Conservation (phyloP, 2,888 invertebrate genomes). For the Aphodius sticticus region DNA sequence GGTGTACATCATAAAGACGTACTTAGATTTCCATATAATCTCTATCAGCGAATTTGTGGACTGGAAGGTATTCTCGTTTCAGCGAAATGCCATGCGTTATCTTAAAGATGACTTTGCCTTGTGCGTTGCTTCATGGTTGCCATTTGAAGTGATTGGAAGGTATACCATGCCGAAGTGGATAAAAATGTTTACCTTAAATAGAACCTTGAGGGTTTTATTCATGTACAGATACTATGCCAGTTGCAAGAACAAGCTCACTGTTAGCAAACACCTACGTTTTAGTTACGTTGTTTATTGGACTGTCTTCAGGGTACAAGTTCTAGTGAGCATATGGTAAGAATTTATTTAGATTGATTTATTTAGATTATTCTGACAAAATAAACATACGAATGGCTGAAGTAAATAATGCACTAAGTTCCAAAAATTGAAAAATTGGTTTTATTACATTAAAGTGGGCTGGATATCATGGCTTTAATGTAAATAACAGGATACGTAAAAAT, state of each 20-base stretch:
- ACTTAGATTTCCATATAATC: slow-evolving; percentile 31
- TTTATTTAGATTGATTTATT: not conserved
- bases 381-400: too few species aligned
- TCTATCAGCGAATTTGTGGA: slow-evolving; percentile 1
- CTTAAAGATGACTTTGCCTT: slow-evolving; percentile 28
- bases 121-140: slow-evolving; percentile 29
- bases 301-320: slow-evolving; percentile 30
- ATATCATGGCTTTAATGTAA: too few species aligned
- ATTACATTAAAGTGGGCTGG: too few species aligned
- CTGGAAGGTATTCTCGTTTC: slow-evolving; percentile 16
- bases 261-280: slow-evolving; percentile 31
- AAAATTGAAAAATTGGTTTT: too few species aligned
- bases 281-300: slow-evolving; percentile 30
- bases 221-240: slow-evolving; percentile 28
- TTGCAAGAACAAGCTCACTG: slow-evolving; percentile 31
- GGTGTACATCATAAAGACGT: slow-evolving; percentile 29
- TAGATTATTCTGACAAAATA: too few species aligned
- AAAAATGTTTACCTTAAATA: slow-evolving; percentile 30
- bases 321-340: slow-evolving; percentile 32
- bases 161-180: not conserved
- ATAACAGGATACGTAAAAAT: too few species aligned
- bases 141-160: slow-evolving; percentile 22
- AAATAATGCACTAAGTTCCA: too few species aligned
- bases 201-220: slow-evolving; percentile 29
- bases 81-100: slow-evolving; percentile 28